phyloP scores from a whole-genome alignment of 2,888 invertebrate genomes.

The Nephrotoma appendiculata region DNA sequence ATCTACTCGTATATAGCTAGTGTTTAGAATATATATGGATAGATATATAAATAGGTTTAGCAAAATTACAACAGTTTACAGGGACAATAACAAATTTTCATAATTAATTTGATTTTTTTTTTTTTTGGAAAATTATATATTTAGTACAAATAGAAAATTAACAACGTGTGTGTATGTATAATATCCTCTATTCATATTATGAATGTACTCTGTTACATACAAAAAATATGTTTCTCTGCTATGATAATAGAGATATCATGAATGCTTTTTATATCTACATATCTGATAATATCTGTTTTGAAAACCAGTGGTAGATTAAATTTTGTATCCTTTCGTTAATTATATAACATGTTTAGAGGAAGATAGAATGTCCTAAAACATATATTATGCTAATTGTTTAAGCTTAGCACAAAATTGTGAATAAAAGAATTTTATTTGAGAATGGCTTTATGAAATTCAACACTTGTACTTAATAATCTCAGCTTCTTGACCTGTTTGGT shows the following conservation, averaged over 20 bases:
- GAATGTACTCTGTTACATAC: not conserved
- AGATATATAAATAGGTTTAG: not conserved
- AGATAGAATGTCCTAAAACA: too few species aligned
- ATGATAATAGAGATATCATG: not conserved
- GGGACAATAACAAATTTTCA: not conserved
- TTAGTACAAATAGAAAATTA: not conserved
- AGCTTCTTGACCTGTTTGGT: too few species aligned
- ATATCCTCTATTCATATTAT: not conserved
- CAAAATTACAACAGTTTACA: not conserved
- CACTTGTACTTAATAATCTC: too few species aligned
- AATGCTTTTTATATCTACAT: not conserved
- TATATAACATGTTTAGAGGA: not conserved
- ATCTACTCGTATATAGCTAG: too few species aligned
- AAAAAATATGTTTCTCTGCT: not conserved
- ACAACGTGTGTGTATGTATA: not conserved
- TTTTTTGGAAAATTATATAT: not conserved
- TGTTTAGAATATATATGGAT: not conserved
- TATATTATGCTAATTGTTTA: not conserved
- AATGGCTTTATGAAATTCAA: not conserved
- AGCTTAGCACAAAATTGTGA: not conserved
- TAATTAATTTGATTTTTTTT: not conserved
- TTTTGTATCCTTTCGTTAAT: not conserved
- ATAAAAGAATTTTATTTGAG: not conserved
- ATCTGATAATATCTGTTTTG: not conserved
- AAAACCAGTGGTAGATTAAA: not conserved